phyloP scores from a whole-genome alignment of 2,888 invertebrate genomes.

The Pandemis heparana region DNA sequence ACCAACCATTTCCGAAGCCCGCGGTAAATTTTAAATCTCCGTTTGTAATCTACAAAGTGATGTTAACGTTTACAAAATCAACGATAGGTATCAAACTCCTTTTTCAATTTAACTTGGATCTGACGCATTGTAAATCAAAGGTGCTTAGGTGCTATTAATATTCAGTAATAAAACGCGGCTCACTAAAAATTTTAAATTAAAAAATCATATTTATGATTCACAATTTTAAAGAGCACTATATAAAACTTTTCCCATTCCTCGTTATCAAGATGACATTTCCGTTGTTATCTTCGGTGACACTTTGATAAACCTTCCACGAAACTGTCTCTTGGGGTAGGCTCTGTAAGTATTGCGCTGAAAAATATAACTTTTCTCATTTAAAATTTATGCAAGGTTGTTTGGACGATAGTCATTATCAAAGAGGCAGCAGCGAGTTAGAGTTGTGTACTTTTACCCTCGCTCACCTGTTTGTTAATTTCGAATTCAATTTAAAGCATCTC shows the following conservation, averaged over 20 bases:
- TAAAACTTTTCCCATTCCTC: conserved; percentile 64
- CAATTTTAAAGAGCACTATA: conserved; percentile 51
- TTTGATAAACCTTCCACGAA: conserved; percentile 62
- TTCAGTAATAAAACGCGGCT: neutral
- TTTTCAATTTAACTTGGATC: neutral
- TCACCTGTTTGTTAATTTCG: conserved; percentile 41
- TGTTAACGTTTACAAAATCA: conserved; percentile 27
- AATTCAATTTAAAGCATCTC: conserved; percentile 42
- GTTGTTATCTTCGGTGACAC: conserved; percentile 60
- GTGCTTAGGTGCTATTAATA: neutral
- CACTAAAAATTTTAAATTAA: neutral
- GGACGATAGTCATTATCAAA: conserved; percentile 34
- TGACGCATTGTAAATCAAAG: neutral
- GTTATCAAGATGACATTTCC: conserved; percentile 65
- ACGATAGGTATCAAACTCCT: neutral
- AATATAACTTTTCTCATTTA: conserved; percentile 48
- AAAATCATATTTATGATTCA: conserved; percentile 3
- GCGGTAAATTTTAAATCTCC: conserved; percentile 51
- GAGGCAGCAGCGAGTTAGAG: conserved; percentile 7
- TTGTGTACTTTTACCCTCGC: conserved; percentile 23
- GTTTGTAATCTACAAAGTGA: conserved; percentile 32
- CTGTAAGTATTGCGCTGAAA: conserved; percentile 43
- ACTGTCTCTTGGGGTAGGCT: conserved; percentile 47
- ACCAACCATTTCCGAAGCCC: conserved; percentile 54
- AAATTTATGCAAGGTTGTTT: conserved; percentile 40